Base-by-base conservation (phyloP, 2,113 vertebrate species). In the Myotis lucifugus region DNA sequence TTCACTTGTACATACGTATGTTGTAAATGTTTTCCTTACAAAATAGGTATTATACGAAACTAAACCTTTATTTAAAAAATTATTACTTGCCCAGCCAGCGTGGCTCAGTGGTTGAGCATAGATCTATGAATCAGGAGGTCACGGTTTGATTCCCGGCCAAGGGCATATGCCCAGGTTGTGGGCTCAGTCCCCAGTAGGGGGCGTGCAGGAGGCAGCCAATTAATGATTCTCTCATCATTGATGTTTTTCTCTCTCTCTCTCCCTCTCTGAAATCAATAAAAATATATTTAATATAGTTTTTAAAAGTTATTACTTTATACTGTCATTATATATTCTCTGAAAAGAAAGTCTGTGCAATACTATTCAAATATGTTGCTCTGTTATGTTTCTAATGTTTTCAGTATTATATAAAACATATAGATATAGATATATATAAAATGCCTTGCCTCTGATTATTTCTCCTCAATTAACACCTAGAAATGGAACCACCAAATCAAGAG, bases 321-420 rank as follows among this genome's bases (percentile, higher is more conserved):
- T 14, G 66, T 67, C 12, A 94, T 85, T 88, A 8, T 46, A 72
- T 29, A 77, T 56, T 72, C 61, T 59, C 77, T 78, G 10, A 52
- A 82, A 85, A 73, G 50, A 64, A 34, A 34, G 48, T 18, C 21
- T 94, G 21, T 23, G 27, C 37, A 32, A 9, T 64, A 67, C 12
- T 64, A 67, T 34, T 92, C 27, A 66, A 77, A 78, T 67, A 42
- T 48, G 9, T 15, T 78, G 48, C 19, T 90, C 37, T 91, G 50
- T 70, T 82, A 84, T 88, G 74, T 64, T 78, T 79, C 40, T 79
- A 59, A 95, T 54, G 59, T 90, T 92, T 91, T 37, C 54, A 40
- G 6, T 83, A 52, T 87, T 50, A 69, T 23, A 67, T 21, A 83
- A 42, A 86, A 56, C 2, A 86, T 17, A 59, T 17, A 46, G 54